phyloP scores from a whole-genome alignment of 2,888 invertebrate genomes.

The Heliconius ethilla region DNA sequence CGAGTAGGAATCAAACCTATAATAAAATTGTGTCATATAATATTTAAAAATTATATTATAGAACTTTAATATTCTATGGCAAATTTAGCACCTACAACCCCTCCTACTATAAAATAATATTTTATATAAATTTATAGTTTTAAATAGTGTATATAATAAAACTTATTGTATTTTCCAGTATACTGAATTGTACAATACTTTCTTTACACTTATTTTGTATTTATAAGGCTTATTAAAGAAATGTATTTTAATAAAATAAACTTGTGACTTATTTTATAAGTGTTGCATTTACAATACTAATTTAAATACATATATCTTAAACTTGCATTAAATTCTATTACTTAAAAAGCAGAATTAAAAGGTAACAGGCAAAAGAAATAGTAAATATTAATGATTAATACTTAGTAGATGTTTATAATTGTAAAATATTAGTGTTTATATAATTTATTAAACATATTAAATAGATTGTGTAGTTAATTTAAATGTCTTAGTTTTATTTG shows the following conservation, averaged over 20 bases:
- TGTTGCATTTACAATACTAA: not conserved
- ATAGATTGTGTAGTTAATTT: not conserved
- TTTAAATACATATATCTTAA: not conserved
- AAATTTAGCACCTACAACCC: not conserved
- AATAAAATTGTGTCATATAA: too few species aligned
- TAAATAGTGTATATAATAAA: not conserved
- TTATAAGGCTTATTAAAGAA: not conserved
- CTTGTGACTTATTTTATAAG: not conserved
- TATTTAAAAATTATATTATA: not conserved
- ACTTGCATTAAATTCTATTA: not conserved
- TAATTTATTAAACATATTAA: not conserved
- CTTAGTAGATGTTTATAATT: not conserved
- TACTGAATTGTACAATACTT: not conserved
- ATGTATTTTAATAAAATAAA: not conserved
- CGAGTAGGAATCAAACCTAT: too few species aligned
- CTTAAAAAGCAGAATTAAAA: constrained; percentile 1
- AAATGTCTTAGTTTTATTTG: not conserved
- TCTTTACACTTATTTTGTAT: not conserved
- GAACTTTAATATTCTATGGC: not conserved
- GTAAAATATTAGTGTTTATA: not conserved
- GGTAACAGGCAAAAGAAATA: not conserved
- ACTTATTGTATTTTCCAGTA: too few species aligned
- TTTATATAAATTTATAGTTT: not conserved
- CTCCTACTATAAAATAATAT: not conserved
- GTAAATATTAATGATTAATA: not conserved